These are phyloP conservation scores for Acarapis woodi DNA, from an alignment of 1,140 invertebrate genomes.

Conservation along the genomic window DNA sequence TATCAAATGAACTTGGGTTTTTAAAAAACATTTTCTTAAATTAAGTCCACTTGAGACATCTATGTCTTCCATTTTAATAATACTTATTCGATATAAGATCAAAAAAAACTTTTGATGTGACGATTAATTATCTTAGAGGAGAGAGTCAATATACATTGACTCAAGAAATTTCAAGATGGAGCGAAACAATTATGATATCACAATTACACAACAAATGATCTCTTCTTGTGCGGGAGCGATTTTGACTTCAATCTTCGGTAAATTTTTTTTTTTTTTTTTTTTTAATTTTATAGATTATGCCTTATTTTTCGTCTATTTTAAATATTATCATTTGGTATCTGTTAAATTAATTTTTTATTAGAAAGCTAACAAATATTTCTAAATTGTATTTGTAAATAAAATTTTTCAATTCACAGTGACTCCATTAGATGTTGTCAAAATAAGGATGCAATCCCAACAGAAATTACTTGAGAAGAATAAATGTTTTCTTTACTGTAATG, in stretches of 20 bases:
- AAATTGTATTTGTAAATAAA: slow-evolving; percentile 2
- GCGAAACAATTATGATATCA: slow-evolving; percentile 24
- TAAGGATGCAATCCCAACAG: slow-evolving; percentile 74
- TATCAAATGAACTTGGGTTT: too few relatives aligned
- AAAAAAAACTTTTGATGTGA: too few relatives aligned
- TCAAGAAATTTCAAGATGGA: too few relatives aligned
- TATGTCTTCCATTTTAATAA: too few relatives aligned
- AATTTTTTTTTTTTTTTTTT: slow-evolving; percentile 7
- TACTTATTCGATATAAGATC: too few relatives aligned
- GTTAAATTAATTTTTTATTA: not conserved
- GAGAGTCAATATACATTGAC: too few relatives aligned
- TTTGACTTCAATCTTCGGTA: slow-evolving; percentile 60
- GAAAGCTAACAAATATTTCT: slow-evolving; percentile 6
- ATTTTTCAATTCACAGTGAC: slow-evolving; percentile 35
- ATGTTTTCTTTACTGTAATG: slow-evolving; percentile 91
- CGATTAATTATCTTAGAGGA: too few relatives aligned
- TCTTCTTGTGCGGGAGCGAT: slow-evolving; percentile 63
- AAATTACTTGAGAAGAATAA: slow-evolving; percentile 47
- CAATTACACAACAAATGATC: slow-evolving; percentile 54
- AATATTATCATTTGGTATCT: slow-evolving; percentile 6
- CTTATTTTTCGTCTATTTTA: slow-evolving; percentile 5
- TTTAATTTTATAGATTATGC: not conserved
- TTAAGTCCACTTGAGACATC: too few relatives aligned
- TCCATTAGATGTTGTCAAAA: slow-evolving; percentile 93
- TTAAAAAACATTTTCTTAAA: too few relatives aligned